Conservation (phyloP, 64 coral and sea anemone species). For the Montipora efflorescens region DNA sequence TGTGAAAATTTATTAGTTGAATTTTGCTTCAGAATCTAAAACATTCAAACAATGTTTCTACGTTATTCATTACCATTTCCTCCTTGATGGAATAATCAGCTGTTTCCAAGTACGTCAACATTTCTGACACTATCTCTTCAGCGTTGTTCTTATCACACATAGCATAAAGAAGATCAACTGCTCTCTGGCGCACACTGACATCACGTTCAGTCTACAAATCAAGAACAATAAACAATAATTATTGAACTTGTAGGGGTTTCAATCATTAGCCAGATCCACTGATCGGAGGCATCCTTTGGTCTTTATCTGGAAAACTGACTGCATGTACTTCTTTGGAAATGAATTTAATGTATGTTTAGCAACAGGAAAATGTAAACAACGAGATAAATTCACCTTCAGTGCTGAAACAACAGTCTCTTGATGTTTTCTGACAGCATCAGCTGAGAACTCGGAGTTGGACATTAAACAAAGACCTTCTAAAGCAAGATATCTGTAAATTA, state of each 20-base stretch:
- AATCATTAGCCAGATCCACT: too few species aligned
- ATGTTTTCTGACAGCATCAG: conserved; percentile 97
- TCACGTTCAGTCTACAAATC: conserved; percentile 87
- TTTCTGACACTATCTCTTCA: conserved; percentile 96
- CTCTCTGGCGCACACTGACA: conserved; percentile 97
- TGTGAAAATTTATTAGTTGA: too few species aligned
- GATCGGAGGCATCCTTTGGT: too few species aligned
- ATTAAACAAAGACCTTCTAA: conserved; percentile 95
- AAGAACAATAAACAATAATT: background rate
- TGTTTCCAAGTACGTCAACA: conserved; percentile 89
- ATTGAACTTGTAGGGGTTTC: background rate
- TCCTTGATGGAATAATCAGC: conserved; percentile 99
- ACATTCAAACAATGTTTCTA: background rate
- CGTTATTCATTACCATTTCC: conserved; percentile 78
- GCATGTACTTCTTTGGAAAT: too few species aligned
- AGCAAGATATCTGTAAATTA: conserved; percentile 79
- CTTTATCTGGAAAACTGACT: too few species aligned
- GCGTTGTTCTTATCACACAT: conserved; percentile 99
- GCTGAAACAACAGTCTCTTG: conserved; percentile 96
- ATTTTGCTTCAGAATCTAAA: background rate
- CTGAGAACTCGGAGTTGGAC: conserved; percentile 96
- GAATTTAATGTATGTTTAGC: too few species aligned
- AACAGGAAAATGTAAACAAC: too few species aligned
- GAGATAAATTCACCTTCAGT: conserved; percentile 76
- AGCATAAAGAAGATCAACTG: conserved; percentile 95